Percentiles rank a stretch among this genome's conserved stretches.
phyloP scores from a whole-genome alignment of 2,113 vertebrate genomes.

The Phycodurus eques region DNA sequence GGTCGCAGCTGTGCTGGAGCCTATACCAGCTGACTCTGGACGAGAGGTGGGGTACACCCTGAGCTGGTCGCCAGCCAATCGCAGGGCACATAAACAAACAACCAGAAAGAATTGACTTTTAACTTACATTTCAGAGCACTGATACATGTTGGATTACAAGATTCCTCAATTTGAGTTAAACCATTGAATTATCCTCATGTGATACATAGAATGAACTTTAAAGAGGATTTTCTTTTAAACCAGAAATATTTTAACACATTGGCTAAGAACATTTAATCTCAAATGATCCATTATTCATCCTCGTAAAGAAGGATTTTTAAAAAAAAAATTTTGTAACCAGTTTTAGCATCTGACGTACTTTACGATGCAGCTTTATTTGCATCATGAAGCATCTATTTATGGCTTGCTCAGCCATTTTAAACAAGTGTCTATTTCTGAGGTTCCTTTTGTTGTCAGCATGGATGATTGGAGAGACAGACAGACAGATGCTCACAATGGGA shows the following conservation, averaged over 20 bases:
- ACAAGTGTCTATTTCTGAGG: not conserved
- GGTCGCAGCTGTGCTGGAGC: too few relatives aligned
- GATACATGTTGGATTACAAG: not conserved
- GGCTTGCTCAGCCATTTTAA: slow-evolving; percentile 13
- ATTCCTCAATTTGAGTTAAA: not conserved
- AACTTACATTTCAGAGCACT: not conserved
- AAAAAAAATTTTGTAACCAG: too few relatives aligned
- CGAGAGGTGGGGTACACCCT: too few relatives aligned
- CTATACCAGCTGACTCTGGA: too few relatives aligned
- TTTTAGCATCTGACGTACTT: not conserved
- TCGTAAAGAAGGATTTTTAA: not conserved
- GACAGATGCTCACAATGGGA: not conserved
- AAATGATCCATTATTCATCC: not conserved
- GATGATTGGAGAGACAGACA: slow-evolving; percentile 12
- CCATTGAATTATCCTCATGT: not conserved
- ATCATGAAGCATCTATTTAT: not conserved
- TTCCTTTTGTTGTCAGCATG: slow-evolving; percentile 1
- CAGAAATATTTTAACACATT: not conserved
- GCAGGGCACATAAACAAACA: too few relatives aligned
- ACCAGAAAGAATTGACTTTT: not conserved
- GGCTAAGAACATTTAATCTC: not conserved
- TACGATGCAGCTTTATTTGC: not conserved
- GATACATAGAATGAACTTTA: not conserved
- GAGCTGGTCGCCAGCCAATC: too few relatives aligned
- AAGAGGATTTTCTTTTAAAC: not conserved